These are phyloP conservation scores for Hyalella azteca DNA, from an alignment of 2,888 invertebrate genomes.

Conservation along the genomic window DNA sequence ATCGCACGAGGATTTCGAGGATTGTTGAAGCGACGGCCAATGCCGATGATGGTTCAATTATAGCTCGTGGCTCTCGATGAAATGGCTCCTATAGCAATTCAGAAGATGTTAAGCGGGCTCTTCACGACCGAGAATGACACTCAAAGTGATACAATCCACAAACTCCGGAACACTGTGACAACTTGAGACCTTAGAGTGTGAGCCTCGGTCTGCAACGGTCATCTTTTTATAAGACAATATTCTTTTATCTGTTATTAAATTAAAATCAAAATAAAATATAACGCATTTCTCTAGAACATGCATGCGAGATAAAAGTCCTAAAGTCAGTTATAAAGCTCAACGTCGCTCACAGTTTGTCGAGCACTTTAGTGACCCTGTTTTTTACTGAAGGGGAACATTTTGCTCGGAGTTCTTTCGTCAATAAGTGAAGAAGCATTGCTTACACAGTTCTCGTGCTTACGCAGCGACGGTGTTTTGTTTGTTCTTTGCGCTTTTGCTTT, in stretches of 20 bases:
- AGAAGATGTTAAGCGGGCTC: constrained; percentile 20
- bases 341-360: not conserved
- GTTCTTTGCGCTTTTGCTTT: constrained; percentile 9
- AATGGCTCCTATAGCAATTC: constrained; percentile 22
- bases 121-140: not conserved
- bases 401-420: not conserved
- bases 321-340: too few species aligned
- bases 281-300: too few species aligned
- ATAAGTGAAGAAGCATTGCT: constrained; percentile 8
- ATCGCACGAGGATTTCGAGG: constrained; percentile 8
- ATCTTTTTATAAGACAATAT: too few species aligned
- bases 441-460: not conserved
- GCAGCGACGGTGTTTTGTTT: constrained; percentile 30
- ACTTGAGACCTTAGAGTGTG: too few species aligned
- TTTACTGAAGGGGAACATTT: not conserved
- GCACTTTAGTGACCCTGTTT: not conserved
- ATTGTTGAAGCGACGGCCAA: not conserved
- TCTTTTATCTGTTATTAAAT: too few species aligned
- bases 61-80: not conserved
- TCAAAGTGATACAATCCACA: constrained; percentile 21
- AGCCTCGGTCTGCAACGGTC: too few species aligned
- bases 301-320: too few species aligned
- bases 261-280: too few species aligned
- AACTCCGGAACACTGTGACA: not conserved
- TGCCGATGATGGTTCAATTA: constrained; percentile 30